phyloP scores from a whole-genome alignment of 2,113 vertebrate species.

The Geococcyx californianus region DNA sequence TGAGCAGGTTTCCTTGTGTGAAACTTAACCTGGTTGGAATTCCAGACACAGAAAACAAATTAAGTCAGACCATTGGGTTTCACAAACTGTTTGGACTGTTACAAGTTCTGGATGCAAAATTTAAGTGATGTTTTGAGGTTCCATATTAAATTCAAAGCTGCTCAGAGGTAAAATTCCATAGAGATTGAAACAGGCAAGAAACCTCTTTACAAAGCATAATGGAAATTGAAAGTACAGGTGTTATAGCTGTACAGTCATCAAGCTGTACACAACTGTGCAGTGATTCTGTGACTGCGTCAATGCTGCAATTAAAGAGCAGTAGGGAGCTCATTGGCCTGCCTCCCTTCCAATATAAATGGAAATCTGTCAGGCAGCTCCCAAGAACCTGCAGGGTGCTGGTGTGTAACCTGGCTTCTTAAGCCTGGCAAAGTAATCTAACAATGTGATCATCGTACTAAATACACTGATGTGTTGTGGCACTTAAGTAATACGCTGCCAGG shows the following conservation, averaged over 20 bases:
- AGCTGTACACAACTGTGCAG: background rate
- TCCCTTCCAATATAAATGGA: background rate
- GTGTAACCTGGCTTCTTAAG: background rate
- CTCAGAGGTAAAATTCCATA: background rate
- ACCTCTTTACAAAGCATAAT: background rate
- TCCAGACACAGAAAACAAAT: background rate
- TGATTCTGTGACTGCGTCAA: background rate
- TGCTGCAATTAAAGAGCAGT: background rate
- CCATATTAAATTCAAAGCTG: background rate
- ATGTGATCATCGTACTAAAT: accelerated
- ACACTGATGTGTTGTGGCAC: background rate
- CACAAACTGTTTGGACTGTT: background rate
- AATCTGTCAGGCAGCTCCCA: background rate
- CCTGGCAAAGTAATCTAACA: background rate
- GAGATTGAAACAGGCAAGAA: background rate
- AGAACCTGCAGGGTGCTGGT: background rate
- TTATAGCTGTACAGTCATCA: background rate
- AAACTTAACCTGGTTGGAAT: background rate
- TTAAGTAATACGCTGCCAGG: background rate
- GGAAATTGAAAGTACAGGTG: background rate
- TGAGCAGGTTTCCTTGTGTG: background rate
- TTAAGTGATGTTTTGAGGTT: background rate
- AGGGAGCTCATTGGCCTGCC: background rate
- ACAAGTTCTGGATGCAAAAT: background rate
- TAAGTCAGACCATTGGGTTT: background rate